Conservation (phyloP, 2,113 vertebrate species). For the Danio rerio region GRCz12tu NC_133177.1:36013501-36014000, state of each 20-base stretch:
- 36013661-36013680: conserved; percentile 48
- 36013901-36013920: conserved; percentile 36
- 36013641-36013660: conserved; percentile 27
- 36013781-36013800: conserved; percentile 1
- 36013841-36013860: conserved; percentile 20
- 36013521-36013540: neutral
- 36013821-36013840: neutral
- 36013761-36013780: neutral
- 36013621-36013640: conserved; percentile 47
- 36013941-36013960: conserved; percentile 80
- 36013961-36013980: conserved; percentile 72
- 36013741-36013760: neutral
- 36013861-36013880: neutral
- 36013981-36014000: conserved; percentile 61
- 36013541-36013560: conserved; percentile 6
- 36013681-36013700: conserved; percentile 40
- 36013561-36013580: neutral
- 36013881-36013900: conserved; percentile 15
- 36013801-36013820: conserved; percentile 8
- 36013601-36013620: conserved; percentile 15
- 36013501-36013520: conserved; percentile 28
- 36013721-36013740: conserved; percentile 29
- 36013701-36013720: conserved; percentile 39
- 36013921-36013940: conserved; percentile 49
- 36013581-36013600: conserved; percentile 18